Base-by-base conservation (phyloP, 1,140 invertebrate species). In the Colletes latitarsis region DNA sequence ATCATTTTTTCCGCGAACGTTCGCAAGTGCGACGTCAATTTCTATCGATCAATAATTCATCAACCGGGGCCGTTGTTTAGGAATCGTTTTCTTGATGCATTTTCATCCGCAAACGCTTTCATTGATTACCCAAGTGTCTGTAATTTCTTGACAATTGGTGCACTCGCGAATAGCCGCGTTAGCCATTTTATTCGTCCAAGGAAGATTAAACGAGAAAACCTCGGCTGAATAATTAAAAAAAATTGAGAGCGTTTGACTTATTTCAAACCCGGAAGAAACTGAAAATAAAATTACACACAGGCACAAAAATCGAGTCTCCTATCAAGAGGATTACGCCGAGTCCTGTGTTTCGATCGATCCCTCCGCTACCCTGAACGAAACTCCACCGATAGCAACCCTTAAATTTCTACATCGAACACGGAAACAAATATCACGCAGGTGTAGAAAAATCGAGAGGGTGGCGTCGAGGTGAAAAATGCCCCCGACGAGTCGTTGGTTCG, bases 1-100 rank as follows among this genome's bases (percentile, higher is more conserved):
- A 64, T 64, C 72, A 74, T 74, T 74, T 74, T n/a, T 64, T 57
- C 43, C 58, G 9, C 19, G 39, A 41, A 72, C 69, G 70, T 62
- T 4, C 19, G 58, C 46, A 52, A 52, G 9, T 53, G 30, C 17
- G 17, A 52, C 46, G 55, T 72, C 55, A 43, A 46, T 72, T 58
- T 46, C 41, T 41, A 21, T 0, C n/a, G 41, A 72, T 72, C 70
- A 21, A 74, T 74, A 64, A 74, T 72, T 58, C 70, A 71, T 73
- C 71, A n/a, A 19, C 43, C 15, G 19, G 4, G 30, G 60, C 17
- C 5, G 15, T 46, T 58, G 57, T 60, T 46, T 0, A 30, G 15
- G 19, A 46, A 43, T 21, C 15, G 60, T 72, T 30, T 41, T 41
- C 46, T n/a, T 14, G 58, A 55, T 17, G 12, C 10, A 53, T 74